A percentile compares a stretch with the other conserved stretches of the same genome.
Conservation (phyloP, 2,113 vertebrate species). For the Xiphias gladius region DNA sequence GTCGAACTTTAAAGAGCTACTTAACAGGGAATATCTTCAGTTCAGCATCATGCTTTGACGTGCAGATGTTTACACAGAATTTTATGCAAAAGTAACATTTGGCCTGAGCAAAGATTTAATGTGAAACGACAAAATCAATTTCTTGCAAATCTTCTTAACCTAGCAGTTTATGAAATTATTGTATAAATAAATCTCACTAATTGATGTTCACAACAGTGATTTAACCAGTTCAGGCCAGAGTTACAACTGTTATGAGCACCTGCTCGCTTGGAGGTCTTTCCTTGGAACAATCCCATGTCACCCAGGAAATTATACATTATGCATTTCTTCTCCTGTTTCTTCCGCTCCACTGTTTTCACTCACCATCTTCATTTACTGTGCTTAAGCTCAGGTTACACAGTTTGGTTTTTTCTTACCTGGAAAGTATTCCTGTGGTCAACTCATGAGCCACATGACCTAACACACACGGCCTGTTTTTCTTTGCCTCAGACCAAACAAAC, state of each 20-base stretch:
- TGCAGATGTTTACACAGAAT: too few relatives aligned
- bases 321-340: slow-evolving; percentile 34
- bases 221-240: too few relatives aligned
- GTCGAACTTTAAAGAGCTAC: not conserved
- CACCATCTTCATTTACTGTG: not conserved
- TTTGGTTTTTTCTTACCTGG: slow-evolving; percentile 10
- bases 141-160: too few relatives aligned
- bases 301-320: slow-evolving; percentile 13
- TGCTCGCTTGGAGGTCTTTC: not conserved
- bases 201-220: too few relatives aligned
- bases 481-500: not conserved
- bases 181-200: too few relatives aligned
- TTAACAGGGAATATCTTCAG: not conserved
- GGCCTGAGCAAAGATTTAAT: not conserved
- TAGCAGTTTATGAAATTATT: too few relatives aligned
- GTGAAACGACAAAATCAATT: too few relatives aligned
- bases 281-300: not conserved
- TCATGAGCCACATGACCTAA: not conserved
- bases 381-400: slow-evolving; percentile 33
- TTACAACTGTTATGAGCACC: too few relatives aligned
- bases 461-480: not conserved
- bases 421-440: not conserved
- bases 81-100: too few relatives aligned
- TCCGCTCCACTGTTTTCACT: slow-evolving; percentile 35
- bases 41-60: too few relatives aligned